phyloP scores from a whole-genome alignment of 2,113 vertebrate species.

The Baryphthengus martii region DNA sequence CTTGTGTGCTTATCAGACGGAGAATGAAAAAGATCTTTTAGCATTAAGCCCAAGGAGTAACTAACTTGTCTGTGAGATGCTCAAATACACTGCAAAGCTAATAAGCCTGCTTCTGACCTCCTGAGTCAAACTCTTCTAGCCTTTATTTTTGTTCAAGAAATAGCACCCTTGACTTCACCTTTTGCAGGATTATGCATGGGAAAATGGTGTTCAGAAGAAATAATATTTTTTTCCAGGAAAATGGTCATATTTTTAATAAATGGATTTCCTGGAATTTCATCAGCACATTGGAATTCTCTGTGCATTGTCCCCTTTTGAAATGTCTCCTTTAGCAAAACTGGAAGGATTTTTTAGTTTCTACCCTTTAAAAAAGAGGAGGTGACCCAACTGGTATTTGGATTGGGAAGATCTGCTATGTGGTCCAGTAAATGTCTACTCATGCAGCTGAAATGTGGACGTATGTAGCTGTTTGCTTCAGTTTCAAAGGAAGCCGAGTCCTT shows the following conservation, averaged over 20 bases:
- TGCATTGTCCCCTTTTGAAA: background rate
- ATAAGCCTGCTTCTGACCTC: background rate
- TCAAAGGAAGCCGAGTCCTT: background rate
- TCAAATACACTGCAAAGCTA: background rate
- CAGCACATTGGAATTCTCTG: background rate
- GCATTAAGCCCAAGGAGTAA: background rate
- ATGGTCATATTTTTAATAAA: background rate
- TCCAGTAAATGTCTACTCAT: background rate
- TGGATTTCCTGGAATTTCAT: background rate
- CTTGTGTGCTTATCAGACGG: background rate
- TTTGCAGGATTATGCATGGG: background rate
- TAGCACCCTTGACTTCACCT: background rate
- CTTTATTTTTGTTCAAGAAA: background rate
- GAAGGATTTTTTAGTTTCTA: background rate
- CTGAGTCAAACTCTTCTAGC: background rate
- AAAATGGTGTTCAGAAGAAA: background rate
- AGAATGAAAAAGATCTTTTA: background rate
- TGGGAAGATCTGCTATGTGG: background rate
- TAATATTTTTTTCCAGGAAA: background rate
- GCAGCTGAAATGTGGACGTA: background rate
- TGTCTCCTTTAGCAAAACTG: background rate
- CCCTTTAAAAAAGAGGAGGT: background rate
- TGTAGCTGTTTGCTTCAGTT: background rate
- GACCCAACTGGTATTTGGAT: background rate
- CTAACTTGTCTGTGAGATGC: background rate